Evolutionary conservation across 2,113 vertebrate species (phyloP).

Genomic region (Athene noctua): DNA sequence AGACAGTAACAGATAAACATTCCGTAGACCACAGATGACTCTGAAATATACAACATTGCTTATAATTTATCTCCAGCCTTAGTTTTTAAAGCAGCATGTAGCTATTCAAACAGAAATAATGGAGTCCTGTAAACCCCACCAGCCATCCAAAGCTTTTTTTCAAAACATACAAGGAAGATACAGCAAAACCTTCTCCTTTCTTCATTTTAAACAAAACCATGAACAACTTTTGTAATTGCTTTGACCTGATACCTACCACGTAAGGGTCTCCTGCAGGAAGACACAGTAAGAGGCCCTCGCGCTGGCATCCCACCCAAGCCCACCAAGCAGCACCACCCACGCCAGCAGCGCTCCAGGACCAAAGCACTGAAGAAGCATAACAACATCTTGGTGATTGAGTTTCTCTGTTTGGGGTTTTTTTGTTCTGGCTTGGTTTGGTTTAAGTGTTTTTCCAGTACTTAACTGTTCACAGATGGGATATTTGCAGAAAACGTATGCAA

Average conservation of each 20-base stretch:
- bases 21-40: background rate
- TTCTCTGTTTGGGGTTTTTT: background rate
- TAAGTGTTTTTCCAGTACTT: background rate
- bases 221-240: background rate
- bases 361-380: background rate
- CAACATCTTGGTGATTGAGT: background rate
- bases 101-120: background rate
- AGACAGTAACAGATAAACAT: background rate
- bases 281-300: background rate
- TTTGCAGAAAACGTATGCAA: background rate
- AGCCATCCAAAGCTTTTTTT: background rate
- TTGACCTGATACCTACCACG: background rate
- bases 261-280: background rate
- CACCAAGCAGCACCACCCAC: background rate
- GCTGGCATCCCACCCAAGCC: background rate
- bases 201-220: background rate
- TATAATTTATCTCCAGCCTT: background rate
- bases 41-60: background rate
- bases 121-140: background rate
- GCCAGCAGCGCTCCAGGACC: background rate
- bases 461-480: conserved; percentile 42
- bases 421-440: background rate
- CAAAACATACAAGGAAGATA: background rate
- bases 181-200: background rate
- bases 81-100: background rate